phyloP scores from a whole-genome alignment of 2,113 vertebrate species.

The Todiramphus saurophagus region DNA sequence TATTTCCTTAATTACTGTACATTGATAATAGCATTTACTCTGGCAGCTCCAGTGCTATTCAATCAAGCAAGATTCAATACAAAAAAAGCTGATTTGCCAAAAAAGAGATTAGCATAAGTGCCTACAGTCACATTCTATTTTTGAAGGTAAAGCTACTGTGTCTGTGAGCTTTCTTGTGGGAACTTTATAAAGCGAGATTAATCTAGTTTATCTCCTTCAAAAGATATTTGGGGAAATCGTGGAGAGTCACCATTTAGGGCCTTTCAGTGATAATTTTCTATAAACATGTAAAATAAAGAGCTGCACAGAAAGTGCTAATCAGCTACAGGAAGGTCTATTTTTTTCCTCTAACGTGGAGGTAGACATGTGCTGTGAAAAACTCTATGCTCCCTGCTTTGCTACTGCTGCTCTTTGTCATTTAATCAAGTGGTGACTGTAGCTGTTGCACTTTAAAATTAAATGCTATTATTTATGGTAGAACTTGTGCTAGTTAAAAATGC shows the following conservation, averaged over 20 bases:
- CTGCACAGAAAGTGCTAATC: slow-evolving; percentile 18
- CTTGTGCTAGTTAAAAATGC: slow-evolving; percentile 53
- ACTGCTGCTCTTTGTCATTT: slow-evolving; percentile 42
- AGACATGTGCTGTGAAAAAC: not conserved
- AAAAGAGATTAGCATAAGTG: slow-evolving; percentile 76
- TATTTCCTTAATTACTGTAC: slow-evolving; percentile 78
- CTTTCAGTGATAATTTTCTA: slow-evolving; percentile 17
- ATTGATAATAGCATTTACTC: slow-evolving; percentile 77
- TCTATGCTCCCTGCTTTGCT: not conserved
- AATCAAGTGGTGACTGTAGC: slow-evolving; percentile 62
- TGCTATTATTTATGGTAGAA: slow-evolving; percentile 57
- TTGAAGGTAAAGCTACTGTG: slow-evolving; percentile 74
- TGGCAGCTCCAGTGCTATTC: slow-evolving; percentile 72
- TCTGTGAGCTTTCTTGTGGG: slow-evolving; percentile 59
- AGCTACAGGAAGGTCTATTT: not conserved
- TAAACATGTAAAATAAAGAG: not conserved
- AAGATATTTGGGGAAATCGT: slow-evolving; percentile 22
- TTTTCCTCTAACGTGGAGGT: not conserved
- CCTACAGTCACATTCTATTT: slow-evolving; percentile 73
- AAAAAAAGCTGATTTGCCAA: slow-evolving; percentile 76
- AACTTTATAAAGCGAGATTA: slow-evolving; percentile 68
- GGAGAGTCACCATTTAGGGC: slow-evolving; percentile 22
- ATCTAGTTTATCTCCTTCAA: slow-evolving; percentile 61
- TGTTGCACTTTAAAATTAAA: slow-evolving; percentile 65
- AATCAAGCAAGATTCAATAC: slow-evolving; percentile 78